Conservation (phyloP, 35 echinoderm and acorn worm species). For the Heliocidaris tuberculata region DNA sequence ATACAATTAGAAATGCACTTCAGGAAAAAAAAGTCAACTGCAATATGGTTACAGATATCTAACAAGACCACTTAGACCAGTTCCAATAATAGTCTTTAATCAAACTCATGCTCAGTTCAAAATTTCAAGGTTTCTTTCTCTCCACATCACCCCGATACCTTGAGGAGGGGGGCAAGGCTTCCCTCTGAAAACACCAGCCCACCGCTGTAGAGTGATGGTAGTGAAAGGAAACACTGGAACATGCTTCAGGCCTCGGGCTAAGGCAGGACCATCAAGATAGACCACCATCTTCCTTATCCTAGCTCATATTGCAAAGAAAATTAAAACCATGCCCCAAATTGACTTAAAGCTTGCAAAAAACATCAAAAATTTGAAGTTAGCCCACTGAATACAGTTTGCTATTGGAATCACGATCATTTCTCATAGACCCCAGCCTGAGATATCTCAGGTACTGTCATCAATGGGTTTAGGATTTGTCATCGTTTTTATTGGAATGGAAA, state of each 20-base stretch:
- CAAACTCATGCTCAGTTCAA: neutral
- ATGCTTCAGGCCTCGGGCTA: neutral
- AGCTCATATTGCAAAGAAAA: neutral
- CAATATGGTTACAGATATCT: too few species aligned
- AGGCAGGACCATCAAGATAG: constrained; percentile 1
- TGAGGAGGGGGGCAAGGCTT: neutral
- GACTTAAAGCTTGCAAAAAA: neutral
- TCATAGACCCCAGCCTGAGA: too few species aligned
- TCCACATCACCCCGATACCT: neutral
- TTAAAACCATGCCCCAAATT: neutral
- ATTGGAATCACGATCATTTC: too few species aligned
- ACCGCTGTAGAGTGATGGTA: neutral
- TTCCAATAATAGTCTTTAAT: neutral
- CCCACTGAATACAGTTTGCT: neutral
- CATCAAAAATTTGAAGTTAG: neutral
- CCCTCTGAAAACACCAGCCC: neutral
- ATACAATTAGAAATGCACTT: too few species aligned
- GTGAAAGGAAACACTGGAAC: neutral
- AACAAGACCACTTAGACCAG: too few species aligned
- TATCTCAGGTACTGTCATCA: too few species aligned
- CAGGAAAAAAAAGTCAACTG: too few species aligned
- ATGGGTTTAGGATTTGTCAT: too few species aligned
- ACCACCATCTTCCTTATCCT: constrained; percentile 9
- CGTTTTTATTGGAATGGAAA: too few species aligned
- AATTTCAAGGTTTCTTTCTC: neutral